Evolutionary conservation across 2,797 vertebrate genomes (phyloP).

Genomic region (Diplodus sargus): DNA sequence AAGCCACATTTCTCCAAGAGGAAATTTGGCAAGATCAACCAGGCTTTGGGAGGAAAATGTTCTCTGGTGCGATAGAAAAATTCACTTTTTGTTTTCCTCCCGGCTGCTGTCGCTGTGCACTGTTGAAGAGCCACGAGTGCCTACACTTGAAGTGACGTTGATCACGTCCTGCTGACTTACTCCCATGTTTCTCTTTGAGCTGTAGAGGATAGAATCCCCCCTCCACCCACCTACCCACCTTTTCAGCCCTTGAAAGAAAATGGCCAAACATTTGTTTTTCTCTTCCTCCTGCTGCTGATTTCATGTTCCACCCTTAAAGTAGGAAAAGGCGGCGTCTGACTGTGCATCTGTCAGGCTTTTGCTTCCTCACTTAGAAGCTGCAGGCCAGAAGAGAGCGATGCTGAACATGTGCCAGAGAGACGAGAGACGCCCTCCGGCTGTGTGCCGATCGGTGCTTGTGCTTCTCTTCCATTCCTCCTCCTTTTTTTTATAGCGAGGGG

Average conservation of each 20-base stretch:
- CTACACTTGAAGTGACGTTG: conserved; percentile 72
- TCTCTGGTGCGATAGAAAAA: conserved; percentile 32
- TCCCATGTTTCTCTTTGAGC: conserved; percentile 43
- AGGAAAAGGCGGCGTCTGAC: conserved; percentile 8
- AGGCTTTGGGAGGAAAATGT: conserved; percentile 45
- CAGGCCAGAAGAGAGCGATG: conserved; percentile 15
- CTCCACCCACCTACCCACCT: not conserved
- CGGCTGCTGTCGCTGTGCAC: conserved; percentile 67
- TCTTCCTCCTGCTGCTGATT: conserved; percentile 33
- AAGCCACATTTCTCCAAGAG: conserved; percentile 47
- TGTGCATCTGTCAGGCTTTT: conserved; percentile 10
- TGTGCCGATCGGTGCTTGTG: conserved; percentile 50
- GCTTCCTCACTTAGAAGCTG: conserved; percentile 42
- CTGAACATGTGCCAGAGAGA: conserved; percentile 58
- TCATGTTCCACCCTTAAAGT: conserved; percentile 19
- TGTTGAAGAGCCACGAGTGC: conserved; percentile 82
- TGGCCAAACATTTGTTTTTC: conserved; percentile 6
- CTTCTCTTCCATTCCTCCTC: conserved; percentile 42
- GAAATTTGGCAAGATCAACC: conserved; percentile 33
- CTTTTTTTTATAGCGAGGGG: not conserved
- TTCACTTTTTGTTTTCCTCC: conserved; percentile 8
- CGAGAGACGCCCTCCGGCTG: conserved; percentile 40
- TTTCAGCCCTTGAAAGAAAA: not conserved
- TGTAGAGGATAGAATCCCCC: conserved; percentile 23
- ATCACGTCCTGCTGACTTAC: conserved; percentile 63